Base-by-base conservation (phyloP, 2,113 vertebrate species). In the Oreotrochilus melanogaster region DNA sequence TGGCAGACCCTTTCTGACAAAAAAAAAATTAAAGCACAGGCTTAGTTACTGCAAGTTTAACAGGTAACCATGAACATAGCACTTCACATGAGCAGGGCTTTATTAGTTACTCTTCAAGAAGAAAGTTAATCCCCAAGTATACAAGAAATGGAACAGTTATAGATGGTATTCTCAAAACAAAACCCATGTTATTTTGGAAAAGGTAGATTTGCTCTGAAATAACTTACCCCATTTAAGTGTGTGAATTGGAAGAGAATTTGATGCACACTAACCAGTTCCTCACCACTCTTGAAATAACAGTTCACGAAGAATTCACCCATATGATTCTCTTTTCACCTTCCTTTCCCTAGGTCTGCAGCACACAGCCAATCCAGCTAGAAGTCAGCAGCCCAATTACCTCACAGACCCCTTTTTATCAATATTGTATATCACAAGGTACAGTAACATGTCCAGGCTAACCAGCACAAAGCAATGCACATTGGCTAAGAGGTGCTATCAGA, bases 1-100 rank as follows among this genome's bases (percentile, higher is more conserved):
- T 98, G 22, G 98, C 67, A 5, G 98, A 98, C 14, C 99, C 99
- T 95, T 99, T 99, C 98, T 99, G 96, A 56, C 69, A 31, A 39
- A 22, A 81, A 22, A 2, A 73, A 70, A 73, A 95, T 1, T 37
- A 57, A 92, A 94, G 42, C 72, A 48, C 33, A 94, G 53, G 37
- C 42, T 58, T 33, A 95, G 70, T 19, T 37, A 86, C 80, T 47
- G 18, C 43, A 54, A 12, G 61, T 27, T 88, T 53, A 80, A 80
- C 47, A 19, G 58, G 27, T 23, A 69, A 87, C 60, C 18, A 66
- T 80, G 75, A 62, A 62, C 25, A 67, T 18, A 80, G 2, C 14
- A 81, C 4, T 18, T 64, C 19, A 43, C 0, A 1, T 73, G 72
- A 84, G 27, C 50, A 69, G 37, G 35, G 53, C 21, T 84, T 84